phyloP scores from a whole-genome alignment of 2,888 invertebrate species.

The Aspidiotus rigidus region DNA sequence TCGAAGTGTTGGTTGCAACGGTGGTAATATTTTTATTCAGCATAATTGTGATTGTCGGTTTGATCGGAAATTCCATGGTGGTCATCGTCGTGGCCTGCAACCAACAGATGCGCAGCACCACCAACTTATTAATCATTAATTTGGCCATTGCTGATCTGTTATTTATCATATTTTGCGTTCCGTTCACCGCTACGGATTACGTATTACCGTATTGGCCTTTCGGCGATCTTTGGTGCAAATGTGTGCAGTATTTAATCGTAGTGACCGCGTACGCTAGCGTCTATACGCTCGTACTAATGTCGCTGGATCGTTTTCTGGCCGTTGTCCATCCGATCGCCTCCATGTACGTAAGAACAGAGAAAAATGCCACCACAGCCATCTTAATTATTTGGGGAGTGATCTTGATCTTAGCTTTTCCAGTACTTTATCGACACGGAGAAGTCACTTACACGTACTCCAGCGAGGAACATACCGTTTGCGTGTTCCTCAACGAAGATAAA shows the following conservation, averaged over 20 bases:
- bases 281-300: constrained; percentile 89
- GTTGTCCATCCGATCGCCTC: constrained; percentile 87
- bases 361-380: constrained; percentile 70
- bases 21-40: constrained; percentile 76
- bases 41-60: constrained; percentile 74
- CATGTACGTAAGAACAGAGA: constrained; percentile 69
- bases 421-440: constrained; percentile 66
- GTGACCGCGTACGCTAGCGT: constrained; percentile 89
- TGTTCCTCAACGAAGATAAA: constrained; percentile 51
- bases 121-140: constrained; percentile 83
- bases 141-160: constrained; percentile 81
- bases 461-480: constrained; percentile 58
- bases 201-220: constrained; percentile 83
- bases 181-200: constrained; percentile 86
- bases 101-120: constrained; percentile 85
- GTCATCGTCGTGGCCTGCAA: constrained; percentile 80
- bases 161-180: constrained; percentile 88
- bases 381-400: constrained; percentile 72
- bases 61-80: constrained; percentile 75
- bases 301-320: constrained; percentile 80
- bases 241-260: constrained; percentile 81
- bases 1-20: constrained; percentile 56
- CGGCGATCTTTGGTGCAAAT: constrained; percentile 80
- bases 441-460: constrained; percentile 56
- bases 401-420: constrained; percentile 65